phyloP scores from a whole-genome alignment of 2,113 vertebrate genomes.

The Orycteropus afer region DNA sequence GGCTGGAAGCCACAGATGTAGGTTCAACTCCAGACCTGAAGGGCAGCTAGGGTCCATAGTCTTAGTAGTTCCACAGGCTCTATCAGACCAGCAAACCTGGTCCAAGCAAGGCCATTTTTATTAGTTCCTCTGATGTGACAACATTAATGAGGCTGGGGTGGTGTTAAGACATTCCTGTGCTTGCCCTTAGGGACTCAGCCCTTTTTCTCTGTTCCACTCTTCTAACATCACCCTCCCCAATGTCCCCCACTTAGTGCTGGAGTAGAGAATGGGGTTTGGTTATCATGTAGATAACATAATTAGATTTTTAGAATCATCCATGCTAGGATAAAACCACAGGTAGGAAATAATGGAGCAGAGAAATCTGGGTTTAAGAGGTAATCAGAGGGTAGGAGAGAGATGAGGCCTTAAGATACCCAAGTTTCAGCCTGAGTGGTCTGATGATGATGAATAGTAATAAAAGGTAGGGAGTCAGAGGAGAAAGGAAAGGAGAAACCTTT shows the following conservation, averaged over 20 bases:
- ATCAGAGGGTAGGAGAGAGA: not conserved
- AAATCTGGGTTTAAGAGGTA: not conserved
- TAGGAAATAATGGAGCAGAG: not conserved
- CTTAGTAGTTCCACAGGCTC: too few relatives aligned
- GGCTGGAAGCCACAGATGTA: too few relatives aligned
- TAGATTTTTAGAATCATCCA: not conserved
- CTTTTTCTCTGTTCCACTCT: not conserved
- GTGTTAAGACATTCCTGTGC: not conserved
- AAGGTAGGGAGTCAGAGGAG: not conserved
- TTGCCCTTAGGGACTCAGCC: not conserved
- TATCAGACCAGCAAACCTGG: too few relatives aligned
- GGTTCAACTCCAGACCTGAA: too few relatives aligned
- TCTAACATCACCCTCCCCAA: fast-evolving
- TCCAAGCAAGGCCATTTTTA: too few relatives aligned
- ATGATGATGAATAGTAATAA: not conserved
- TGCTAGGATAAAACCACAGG: not conserved
- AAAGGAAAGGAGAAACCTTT: not conserved
- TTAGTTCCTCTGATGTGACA: not conserved
- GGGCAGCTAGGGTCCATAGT: too few relatives aligned
- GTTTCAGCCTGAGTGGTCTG: not conserved
- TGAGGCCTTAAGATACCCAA: not conserved
- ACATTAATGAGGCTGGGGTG: not conserved
- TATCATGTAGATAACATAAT: not conserved
- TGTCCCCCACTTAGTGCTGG: not conserved
- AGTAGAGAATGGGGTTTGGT: not conserved